Base-by-base conservation (phyloP, 2,797 vertebrate genomes). In the Thunnus albacares region DNA sequence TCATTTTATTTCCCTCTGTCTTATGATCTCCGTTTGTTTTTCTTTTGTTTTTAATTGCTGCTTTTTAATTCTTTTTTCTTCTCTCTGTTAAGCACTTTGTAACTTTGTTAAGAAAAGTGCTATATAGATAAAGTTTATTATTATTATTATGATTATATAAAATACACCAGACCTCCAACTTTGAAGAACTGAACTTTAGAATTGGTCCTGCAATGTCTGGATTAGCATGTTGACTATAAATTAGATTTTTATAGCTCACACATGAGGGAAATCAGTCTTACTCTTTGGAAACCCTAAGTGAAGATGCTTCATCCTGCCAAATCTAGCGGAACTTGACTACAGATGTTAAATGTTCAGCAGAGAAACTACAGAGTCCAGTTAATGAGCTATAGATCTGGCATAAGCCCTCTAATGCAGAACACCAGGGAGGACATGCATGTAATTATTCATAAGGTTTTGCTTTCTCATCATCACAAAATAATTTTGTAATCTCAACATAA, bases 271-370 rank as follows among this genome's bases (percentile, higher is more conserved):
- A 71, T 58, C 53, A 10, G 30, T 43, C 14, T 49, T n/a, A 60
- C n/a, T 38, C 41, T 26, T 68, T 28, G 69, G 30, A 57, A 69
- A 71, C 58, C 33, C 51, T 51, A 49, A 49, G 62, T 53, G 43
- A 49, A 47, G 30, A 55, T 64, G 47, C 49, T 64, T 26, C 56
- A 61, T 52, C 24, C 38, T 75, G 62, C 66, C 56, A 59, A 22
- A 76, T 71, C 22, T 63, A 53, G 17, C 63, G 41, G 67, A 68
- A 30, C 30, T 18, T 77, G 15, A 24, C 17, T 1, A 24, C 35
- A 73, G 64, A 66, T 77, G 30, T 30, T n/a, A 43, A 45, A 60
- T 26, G 57, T 24, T 68, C 35, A 52, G 28, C 43, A 52, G 68
- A 67, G 26, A 49, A 11, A 73, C 26, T 41, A 33, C 67, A 13